phyloP scores from a whole-genome alignment of 1,140 invertebrate genomes.

The Ceratoteleas bidentatus region DNA sequence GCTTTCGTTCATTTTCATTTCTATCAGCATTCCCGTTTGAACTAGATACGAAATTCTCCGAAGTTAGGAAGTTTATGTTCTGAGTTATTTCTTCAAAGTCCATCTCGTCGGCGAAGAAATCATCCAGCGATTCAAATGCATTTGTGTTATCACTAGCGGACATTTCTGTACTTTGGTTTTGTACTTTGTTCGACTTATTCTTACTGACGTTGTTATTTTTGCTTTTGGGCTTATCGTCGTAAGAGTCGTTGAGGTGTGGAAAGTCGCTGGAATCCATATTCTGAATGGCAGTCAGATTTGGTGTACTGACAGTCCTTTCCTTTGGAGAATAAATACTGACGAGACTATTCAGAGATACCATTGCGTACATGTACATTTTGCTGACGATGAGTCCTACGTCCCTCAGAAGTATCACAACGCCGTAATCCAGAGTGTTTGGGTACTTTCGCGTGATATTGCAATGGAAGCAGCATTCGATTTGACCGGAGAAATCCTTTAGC shows the following conservation, averaged over 20 bases:
- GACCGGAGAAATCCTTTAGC: conserved; percentile 74
- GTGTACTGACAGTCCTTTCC: conserved; percentile 66
- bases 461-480: conserved; percentile 75
- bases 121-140: conserved; percentile 19
- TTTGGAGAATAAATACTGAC: conserved; percentile 73
- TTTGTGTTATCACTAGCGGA: background rate
- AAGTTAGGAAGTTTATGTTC: background rate
- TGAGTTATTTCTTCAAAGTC: conserved; percentile 30
- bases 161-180: background rate
- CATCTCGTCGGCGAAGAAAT: conserved; percentile 13
- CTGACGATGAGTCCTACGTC: conserved; percentile 70
- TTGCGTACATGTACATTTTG: conserved; percentile 70
- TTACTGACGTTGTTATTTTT: background rate
- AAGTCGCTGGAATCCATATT: conserved; percentile 2
- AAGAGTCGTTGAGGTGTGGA: background rate
- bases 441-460: conserved; percentile 71
- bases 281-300: conserved; percentile 49
- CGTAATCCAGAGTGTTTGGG: conserved; percentile 73
- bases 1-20: background rate
- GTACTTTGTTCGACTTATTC: background rate
- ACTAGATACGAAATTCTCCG: conserved; percentile 12
- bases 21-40: background rate
- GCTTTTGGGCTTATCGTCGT: conserved; percentile 2
- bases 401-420: conserved; percentile 71
- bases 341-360: conserved; percentile 72